Base-by-base conservation (phyloP, 2,797 vertebrate genomes). In the Esox masquinongy region DNA sequence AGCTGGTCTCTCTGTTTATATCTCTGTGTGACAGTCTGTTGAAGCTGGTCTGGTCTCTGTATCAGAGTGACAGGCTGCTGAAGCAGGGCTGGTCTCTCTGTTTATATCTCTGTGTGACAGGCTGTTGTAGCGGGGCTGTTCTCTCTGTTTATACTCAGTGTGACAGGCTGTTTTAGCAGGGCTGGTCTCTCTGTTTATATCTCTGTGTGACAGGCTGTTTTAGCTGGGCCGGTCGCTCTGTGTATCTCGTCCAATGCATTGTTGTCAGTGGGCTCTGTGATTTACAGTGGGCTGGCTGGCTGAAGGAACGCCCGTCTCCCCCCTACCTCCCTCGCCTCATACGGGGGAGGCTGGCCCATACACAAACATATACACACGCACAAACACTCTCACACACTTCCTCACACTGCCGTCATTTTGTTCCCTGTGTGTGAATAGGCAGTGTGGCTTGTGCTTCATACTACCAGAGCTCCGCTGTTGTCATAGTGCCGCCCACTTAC, bases 221-320 rank as follows among this genome's bases (percentile, higher is more conserved):
- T 34, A 31, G 63, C 87, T 84, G 85, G 86, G 85, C 84, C 82
- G 83, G 86, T 92, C 87, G 80, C 80, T 72, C 87, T 53, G 79
- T 90, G 87, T 89, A 89, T 89, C 89, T 90, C 88, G 3, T 31
- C 29, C 29, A 31, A 8, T 47, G 6, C 2, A 47, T 47, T 29
- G 24, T 39, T 85, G 88, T 91, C 91, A 90, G 86, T 88, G 82
- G 88, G 88, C 70, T 63, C 72, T 74, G 89, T 86, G 92, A 93
- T 93, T 92, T 93, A 90, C 92, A 39, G 36, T 39, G 4, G 4
- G 77, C 83, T 85, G 76, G 73, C 79, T 83, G 85, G 82, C 82
- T 76, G 72, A 51, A 73, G 34, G 39, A 61, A 88, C 86, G 51
- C 71, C 85, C 86, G 85, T 82, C 86, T 88, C 36, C 17, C 36